Percentiles rank a stretch among this genome's conserved stretches.
Evolutionary conservation across 2,113 vertebrate genomes (phyloP).

Genomic region (Xenopus borealis): DNA sequence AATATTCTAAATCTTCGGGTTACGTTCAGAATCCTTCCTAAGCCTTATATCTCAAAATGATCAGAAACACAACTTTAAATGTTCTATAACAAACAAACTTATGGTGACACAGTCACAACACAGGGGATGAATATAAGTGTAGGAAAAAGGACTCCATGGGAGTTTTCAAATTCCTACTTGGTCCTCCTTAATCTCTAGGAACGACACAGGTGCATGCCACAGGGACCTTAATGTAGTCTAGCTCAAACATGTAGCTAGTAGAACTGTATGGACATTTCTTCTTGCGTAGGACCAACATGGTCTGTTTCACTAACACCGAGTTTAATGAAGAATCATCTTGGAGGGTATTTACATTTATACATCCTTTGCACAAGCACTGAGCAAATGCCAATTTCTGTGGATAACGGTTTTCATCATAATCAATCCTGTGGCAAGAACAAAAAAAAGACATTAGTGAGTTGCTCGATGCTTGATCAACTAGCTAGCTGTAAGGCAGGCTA

Average conservation of each 20-base stretch:
- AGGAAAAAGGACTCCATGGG: constrained; percentile 28
- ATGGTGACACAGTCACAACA: constrained; percentile 45
- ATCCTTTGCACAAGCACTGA: constrained; percentile 76
- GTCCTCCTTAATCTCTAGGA: constrained; percentile 48
- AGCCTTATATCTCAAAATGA: no score
- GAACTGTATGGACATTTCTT: constrained; percentile 44
- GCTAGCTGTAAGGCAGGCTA: no score
- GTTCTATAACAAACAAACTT: constrained; percentile 56
- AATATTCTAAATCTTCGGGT: no score
- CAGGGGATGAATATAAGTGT: neutral
- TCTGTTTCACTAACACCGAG: constrained; percentile 65
- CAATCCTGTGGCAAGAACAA: constrained; percentile 53
- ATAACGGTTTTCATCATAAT: constrained; percentile 57
- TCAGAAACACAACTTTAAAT: constrained; percentile 1
- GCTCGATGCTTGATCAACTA: no score
- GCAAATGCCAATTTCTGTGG: constrained; percentile 70
- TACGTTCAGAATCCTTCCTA: no score
- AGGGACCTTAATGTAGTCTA: constrained; percentile 54
- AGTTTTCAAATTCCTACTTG: accelerated
- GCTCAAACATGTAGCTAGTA: constrained; percentile 52
- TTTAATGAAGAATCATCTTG: constrained; percentile 63
- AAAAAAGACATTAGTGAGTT: neutral
- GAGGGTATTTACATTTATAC: constrained; percentile 61
- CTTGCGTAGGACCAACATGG: constrained; percentile 67
- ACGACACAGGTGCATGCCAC: constrained; percentile 80